phyloP scores from a whole-genome alignment of 2,888 invertebrate species.

The Chymomyza caudatula region DNA sequence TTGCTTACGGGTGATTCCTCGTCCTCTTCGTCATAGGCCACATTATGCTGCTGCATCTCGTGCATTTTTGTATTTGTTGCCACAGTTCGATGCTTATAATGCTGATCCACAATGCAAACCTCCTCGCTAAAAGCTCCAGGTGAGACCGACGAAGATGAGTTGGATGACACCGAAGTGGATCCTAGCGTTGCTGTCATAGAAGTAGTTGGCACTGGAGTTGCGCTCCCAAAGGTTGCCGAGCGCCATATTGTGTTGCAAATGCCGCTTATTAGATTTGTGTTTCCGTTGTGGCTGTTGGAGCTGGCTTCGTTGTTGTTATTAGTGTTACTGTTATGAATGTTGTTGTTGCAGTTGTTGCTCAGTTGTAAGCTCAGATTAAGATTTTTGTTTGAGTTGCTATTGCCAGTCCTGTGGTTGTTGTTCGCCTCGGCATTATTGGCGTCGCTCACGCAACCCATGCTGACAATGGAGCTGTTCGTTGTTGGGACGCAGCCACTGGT shows the following conservation, averaged over 20 bases:
- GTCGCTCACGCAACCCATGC: constrained; percentile 37
- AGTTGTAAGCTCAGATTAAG: constrained; percentile 68
- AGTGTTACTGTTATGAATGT: constrained; percentile 22
- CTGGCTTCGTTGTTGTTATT: constrained; percentile 36
- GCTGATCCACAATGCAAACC: constrained; percentile 41
- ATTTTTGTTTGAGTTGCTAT: constrained; percentile 55
- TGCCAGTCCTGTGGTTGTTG: constrained; percentile 45
- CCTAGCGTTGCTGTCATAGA: constrained; percentile 32
- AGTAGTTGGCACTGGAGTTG: constrained; percentile 56
- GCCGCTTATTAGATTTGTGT: constrained; percentile 62
- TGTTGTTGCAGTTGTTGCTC: constrained; percentile 22
- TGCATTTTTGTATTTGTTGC: constrained; percentile 23
- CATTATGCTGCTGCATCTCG: constrained; percentile 24
- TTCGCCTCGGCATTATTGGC: constrained; percentile 25
- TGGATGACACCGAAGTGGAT: constrained; percentile 40
- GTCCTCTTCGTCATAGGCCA: constrained; percentile 26
- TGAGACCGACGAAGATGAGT: constrained; percentile 56
- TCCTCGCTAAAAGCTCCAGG: constrained; percentile 41
- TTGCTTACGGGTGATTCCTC: constrained; percentile 71
- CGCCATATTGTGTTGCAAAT: constrained; percentile 74
- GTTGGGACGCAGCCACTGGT: constrained; percentile 40
- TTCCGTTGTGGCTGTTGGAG: constrained; percentile 20
- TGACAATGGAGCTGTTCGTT: constrained; percentile 55
- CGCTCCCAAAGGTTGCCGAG: constrained; percentile 68
- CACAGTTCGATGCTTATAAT: constrained; percentile 39